A percentile compares a stretch with the other conserved stretches of the same genome.
phyloP scores from a whole-genome alignment of 2,888 invertebrate species.

The Criorhina ranunculi region DNA sequence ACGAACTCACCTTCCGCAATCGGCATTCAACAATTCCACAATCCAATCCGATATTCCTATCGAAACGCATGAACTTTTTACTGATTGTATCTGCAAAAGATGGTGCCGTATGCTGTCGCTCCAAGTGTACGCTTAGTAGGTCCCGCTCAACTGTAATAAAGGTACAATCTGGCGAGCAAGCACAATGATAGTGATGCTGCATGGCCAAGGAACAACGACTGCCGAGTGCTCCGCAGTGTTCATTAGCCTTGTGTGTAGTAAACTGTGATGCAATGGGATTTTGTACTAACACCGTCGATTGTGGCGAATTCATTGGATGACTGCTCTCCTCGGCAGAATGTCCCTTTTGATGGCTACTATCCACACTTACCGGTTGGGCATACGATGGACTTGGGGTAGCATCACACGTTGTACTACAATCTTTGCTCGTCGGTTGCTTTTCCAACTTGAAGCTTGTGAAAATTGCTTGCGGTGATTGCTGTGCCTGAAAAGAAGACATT shows the following conservation, averaged over 20 bases:
- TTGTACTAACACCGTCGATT: slow-evolving; percentile 85
- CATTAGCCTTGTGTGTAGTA: slow-evolving; percentile 28
- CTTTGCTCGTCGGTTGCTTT: slow-evolving; percentile 84
- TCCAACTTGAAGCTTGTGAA: slow-evolving; percentile 97
- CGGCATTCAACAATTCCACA: slow-evolving; percentile 54
- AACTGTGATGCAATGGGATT: slow-evolving; percentile 88
- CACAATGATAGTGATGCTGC: slow-evolving; percentile 92
- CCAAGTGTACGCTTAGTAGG: slow-evolving; percentile 42
- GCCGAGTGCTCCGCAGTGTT: slow-evolving; percentile 23
- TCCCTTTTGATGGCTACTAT: not conserved
- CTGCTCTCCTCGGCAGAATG: slow-evolving; percentile 71
- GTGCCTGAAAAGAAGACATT: slow-evolving; percentile 84
- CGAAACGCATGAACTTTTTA: slow-evolving; percentile 56
- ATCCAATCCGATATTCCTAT: slow-evolving; percentile 52
- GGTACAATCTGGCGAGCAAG: slow-evolving; percentile 18
- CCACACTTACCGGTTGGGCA: slow-evolving; percentile 76
- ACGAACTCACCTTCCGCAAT: slow-evolving; percentile 57
- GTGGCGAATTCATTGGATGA: slow-evolving; percentile 3
- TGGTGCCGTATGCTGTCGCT: slow-evolving; percentile 39
- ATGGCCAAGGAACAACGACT: slow-evolving; percentile 24
- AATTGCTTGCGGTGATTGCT: slow-evolving; percentile 93
- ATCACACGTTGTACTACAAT: slow-evolving; percentile 50
- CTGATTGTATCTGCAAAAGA: slow-evolving; percentile 49
- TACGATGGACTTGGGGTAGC: slow-evolving; percentile 45
- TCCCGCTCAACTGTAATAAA: slow-evolving; percentile 41